A percentile compares a stretch with the other conserved stretches of the same genome.
These are phyloP conservation scores for Halcyon leucocephala DNA, from an alignment of 2,797 vertebrate species.

Conservation along the genomic window DNA sequence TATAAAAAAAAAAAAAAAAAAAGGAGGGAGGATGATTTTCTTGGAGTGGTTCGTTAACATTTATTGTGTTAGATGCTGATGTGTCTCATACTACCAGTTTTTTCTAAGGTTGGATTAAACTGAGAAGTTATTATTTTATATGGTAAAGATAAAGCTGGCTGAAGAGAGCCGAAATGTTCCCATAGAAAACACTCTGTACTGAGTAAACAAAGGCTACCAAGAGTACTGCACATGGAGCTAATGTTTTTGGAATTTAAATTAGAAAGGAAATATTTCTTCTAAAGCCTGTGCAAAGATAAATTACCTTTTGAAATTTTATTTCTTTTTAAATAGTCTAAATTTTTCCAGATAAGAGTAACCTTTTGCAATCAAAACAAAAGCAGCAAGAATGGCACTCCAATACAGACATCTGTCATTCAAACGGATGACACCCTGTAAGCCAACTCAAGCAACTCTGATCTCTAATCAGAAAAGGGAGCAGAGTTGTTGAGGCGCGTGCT, in stretches of 20 bases:
- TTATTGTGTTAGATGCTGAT: slow-evolving; percentile 36
- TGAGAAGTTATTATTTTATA: slow-evolving; percentile 43
- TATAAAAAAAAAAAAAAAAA: background rate
- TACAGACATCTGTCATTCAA: slow-evolving; percentile 82
- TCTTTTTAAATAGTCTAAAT: background rate
- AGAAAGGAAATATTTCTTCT: background rate
- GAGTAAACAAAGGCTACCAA: slow-evolving; percentile 68
- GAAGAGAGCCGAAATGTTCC: slow-evolving; percentile 47
- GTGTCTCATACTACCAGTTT: background rate
- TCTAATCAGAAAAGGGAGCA: slow-evolving; percentile 80
- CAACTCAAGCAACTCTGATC: slow-evolving; percentile 82
- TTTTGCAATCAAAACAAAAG: slow-evolving; percentile 72
- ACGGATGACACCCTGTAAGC: slow-evolving; percentile 77
- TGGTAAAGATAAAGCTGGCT: slow-evolving; percentile 28
- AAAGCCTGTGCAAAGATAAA: background rate
- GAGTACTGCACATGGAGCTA: slow-evolving; percentile 3
- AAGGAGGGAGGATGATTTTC: background rate
- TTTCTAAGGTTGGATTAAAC: slow-evolving; percentile 49
- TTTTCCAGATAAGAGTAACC: background rate
- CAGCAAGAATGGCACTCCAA: slow-evolving; percentile 66
- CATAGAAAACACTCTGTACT: background rate
- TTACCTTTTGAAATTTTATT: background rate
- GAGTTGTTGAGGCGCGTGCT: slow-evolving; percentile 59
- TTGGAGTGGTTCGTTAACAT: slow-evolving; percentile 27
- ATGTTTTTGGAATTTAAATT: slow-evolving; percentile 27